These are phyloP conservation scores for Willowsia nigromaculata DNA, from an alignment of 2,888 invertebrate genomes.

Conservation along the genomic window DNA sequence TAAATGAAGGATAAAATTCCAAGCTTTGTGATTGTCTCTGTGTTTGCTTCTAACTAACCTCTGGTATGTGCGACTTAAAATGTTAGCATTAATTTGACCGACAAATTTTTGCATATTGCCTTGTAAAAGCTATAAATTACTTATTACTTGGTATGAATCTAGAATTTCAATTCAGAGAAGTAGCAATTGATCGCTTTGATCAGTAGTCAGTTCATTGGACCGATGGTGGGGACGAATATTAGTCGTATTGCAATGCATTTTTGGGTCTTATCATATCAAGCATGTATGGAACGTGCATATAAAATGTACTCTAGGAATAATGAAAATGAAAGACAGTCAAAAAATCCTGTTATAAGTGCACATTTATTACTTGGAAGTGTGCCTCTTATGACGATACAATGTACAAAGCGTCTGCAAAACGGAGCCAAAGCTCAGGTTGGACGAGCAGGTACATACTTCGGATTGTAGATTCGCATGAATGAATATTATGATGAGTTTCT, in stretches of 20 bases:
- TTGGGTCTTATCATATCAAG: too few species aligned
- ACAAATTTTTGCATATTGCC: constrained; percentile 21
- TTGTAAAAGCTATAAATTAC: background rate
- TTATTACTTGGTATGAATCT: background rate
- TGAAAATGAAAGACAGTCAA: background rate
- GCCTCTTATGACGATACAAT: background rate
- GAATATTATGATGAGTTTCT: background rate
- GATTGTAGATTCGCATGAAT: constrained; percentile 45
- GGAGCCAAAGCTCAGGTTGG: constrained; percentile 8
- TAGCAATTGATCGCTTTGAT: too few species aligned
- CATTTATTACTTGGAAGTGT: constrained; percentile 37
- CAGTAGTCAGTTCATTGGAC: background rate
- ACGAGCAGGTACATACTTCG: constrained; percentile 33
- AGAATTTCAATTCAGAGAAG: constrained; percentile 32
- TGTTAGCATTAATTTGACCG: background rate
- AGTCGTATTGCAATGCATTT: background rate
- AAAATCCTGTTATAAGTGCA: background rate
- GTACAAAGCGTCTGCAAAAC: background rate
- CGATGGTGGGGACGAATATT: background rate
- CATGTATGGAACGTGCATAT: too few species aligned
- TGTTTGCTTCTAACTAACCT: background rate
- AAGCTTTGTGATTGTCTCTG: background rate
- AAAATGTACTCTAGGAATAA: too few species aligned
- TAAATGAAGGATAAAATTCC: constrained; percentile 54
- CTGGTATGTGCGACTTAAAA: background rate